Base-by-base conservation (phyloP, 2,113 vertebrate genomes). In the Pseudopodoces humilis region DNA sequence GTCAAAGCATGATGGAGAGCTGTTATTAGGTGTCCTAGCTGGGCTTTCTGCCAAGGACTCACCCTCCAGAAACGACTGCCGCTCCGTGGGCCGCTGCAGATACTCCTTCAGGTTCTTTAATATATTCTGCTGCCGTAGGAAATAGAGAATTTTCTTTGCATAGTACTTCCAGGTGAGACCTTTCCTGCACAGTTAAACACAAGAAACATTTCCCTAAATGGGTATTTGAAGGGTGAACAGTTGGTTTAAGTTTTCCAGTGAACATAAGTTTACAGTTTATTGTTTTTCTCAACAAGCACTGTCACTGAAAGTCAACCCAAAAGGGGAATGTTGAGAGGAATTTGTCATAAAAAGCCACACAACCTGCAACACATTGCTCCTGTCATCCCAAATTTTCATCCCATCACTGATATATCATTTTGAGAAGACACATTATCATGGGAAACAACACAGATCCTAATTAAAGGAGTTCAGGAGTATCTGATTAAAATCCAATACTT, bases 131-230 rank as follows among this genome's bases (percentile, higher is more conserved):
- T 99, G 99, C 49, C 99, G 98, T 69, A 99, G 98, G 97, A 99
- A 99, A 97, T 99, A 99, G 25, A 99, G 98, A 83, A 99, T 99
- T 98, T 99, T 99, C 98, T 99, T 99, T 94, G 99, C 99, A 93
- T 99, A 99, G 97, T 99, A 99, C 94, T 99, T 99, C 98, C 99
- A 97, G 12, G 99, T 99, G 97, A 99, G 97, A 81, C 98, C 98
- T 98, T 99, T 99, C 97, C 99, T 99, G 96, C 56, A 94, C 37
- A 87, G 89, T 64, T 20, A 95, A 95, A 94, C 56, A 90, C 86
- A 87, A 64, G 49, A 7, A 55, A 50, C 1, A 72, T 44, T 95
- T 62, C 70, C 39, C 63, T 88, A 7, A 83, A 41, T 0, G 55
- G 70, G 49, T n/a, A 37, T n/a, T 72, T 75, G 25, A 75, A 68